Evolutionary conservation across 2,113 vertebrate species (phyloP).

Genomic region (Sander lucioperca): DNA sequence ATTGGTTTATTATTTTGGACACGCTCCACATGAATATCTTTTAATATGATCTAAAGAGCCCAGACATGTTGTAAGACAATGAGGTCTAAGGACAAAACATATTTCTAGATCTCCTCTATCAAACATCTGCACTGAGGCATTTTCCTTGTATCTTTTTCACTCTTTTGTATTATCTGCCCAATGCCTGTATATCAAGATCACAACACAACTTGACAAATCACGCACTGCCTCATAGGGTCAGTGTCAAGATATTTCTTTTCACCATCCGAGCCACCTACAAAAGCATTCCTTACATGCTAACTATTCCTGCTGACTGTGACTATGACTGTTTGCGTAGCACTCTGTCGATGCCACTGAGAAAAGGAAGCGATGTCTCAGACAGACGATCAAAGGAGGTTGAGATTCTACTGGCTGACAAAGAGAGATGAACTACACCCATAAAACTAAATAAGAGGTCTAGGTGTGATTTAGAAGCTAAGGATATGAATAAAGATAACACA

Average conservation of each 20-base stretch:
- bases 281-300: conserved; percentile 33
- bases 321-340: background rate
- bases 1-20: background rate
- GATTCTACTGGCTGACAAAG: background rate
- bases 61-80: background rate
- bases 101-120: background rate
- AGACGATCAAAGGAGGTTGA: background rate
- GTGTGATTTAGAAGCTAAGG: background rate
- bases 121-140: background rate
- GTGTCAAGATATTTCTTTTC: background rate
- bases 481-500: background rate
- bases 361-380: background rate
- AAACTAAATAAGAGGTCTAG: background rate
- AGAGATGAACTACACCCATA: conserved; percentile 5
- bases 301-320: conserved; percentile 34
- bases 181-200: background rate
- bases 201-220: background rate
- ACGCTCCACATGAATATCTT: background rate
- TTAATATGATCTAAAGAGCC: background rate
- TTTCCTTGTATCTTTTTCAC: background rate
- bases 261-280: background rate
- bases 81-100: background rate
- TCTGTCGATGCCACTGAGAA: background rate
- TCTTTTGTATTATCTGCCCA: background rate
- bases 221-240: background rate